A percentile compares a stretch with the other conserved stretches of the same genome.
phyloP scores from a whole-genome alignment of 37 sponge, comb jelly and placozoan genomes.

The Aphrocallistes beatrix region DNA sequence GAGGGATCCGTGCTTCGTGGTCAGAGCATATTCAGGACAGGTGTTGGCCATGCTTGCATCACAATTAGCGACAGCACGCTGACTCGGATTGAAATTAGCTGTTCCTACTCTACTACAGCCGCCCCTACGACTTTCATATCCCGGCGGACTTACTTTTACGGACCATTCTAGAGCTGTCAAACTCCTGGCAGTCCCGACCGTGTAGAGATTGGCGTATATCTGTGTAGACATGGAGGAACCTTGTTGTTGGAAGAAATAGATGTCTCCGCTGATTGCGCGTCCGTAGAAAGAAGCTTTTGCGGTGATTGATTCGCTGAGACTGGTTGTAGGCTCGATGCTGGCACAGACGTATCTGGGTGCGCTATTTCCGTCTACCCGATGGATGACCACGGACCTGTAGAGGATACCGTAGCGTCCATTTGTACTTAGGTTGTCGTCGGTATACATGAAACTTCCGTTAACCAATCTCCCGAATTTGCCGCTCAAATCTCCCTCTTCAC shows the following conservation, averaged over 20 bases:
- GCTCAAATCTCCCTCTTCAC: slow-evolving; percentile 20
- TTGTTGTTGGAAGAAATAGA: not conserved
- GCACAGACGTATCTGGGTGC: slow-evolving; percentile 2
- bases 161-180: not conserved
- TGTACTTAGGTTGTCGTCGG: not conserved
- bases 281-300: not conserved
- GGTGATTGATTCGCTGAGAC: not conserved
- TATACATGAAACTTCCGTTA: not conserved
- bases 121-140: not conserved
- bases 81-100: not conserved
- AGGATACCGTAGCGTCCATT: slow-evolving; percentile 11
- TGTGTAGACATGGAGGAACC: not conserved
- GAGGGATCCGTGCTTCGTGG: not conserved
- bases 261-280: not conserved
- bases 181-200: not conserved
- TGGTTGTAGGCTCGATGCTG: not conserved
- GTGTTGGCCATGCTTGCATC: not conserved
- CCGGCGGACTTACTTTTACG: not conserved
- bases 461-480: slow-evolving; percentile 3
- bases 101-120: not conserved
- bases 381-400: not conserved
- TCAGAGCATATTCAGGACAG: not conserved
- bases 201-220: not conserved
- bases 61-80: not conserved
- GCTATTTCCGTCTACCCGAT: not conserved